Percentiles rank a stretch among this genome's conserved stretches.
Conservation (phyloP, 1,140 invertebrate species). For the Euura saliciscinereae region DNA sequence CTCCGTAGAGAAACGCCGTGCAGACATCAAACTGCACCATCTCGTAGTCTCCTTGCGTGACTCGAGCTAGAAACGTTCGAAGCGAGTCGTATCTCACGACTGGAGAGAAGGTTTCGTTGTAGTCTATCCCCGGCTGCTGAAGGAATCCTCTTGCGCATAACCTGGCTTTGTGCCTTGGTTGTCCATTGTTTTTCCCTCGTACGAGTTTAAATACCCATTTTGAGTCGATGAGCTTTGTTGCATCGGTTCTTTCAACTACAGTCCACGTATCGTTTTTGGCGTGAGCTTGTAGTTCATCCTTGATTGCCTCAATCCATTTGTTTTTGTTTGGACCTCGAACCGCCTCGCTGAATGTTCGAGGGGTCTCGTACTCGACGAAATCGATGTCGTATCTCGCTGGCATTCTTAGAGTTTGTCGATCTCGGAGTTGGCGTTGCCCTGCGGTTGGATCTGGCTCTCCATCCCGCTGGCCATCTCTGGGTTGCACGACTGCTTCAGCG, state of each 20-base stretch:
- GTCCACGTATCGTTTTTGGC: constrained; percentile 32
- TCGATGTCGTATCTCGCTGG: background rate
- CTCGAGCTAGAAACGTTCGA: constrained; percentile 22
- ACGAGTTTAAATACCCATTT: constrained; percentile 45
- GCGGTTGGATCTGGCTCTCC: background rate
- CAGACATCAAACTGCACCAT: constrained; percentile 24
- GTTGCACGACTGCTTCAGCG: background rate
- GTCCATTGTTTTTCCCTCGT: constrained; percentile 32
- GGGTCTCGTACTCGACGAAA: background rate
- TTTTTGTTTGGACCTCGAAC: background rate
- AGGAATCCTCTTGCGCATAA: constrained; percentile 30
- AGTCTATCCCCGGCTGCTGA: constrained; percentile 36
- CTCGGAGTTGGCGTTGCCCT: background rate
- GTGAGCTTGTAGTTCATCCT: constrained; percentile 34
- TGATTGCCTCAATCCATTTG: constrained; percentile 32
- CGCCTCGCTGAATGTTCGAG: background rate
- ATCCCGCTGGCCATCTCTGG: background rate
- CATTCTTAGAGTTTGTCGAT: background rate
- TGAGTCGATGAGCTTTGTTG: constrained; percentile 33
- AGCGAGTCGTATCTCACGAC: constrained; percentile 41
- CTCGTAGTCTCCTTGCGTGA: constrained; percentile 17
- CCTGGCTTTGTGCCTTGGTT: background rate
- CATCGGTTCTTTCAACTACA: constrained; percentile 33
- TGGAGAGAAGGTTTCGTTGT: constrained; percentile 33
- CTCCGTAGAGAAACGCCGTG: constrained; percentile 8